Conservation (phyloP, 2,888 invertebrate species). For the Cancer borealis region DNA sequence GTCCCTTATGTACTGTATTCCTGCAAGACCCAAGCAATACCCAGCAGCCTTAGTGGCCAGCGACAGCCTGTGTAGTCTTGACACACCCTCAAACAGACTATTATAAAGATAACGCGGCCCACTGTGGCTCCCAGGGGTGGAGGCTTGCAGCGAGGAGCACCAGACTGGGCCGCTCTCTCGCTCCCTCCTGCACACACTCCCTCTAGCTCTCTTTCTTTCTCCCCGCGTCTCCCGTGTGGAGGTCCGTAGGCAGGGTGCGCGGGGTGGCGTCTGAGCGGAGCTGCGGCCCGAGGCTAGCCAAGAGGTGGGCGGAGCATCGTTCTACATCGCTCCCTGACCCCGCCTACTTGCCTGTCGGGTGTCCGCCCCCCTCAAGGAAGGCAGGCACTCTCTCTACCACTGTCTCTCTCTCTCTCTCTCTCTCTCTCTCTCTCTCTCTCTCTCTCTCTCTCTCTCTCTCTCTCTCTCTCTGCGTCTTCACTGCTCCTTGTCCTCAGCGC, state of each 20-base stretch:
- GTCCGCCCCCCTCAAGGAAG: constrained; percentile 1
- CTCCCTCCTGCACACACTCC: not conserved
- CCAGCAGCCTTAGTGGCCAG: not conserved
- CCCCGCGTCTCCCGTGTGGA: not conserved
- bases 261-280: not conserved
- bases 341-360: constrained; percentile 2
- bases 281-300: constrained; percentile 5
- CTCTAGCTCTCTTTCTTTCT: not conserved
- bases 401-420: constrained; percentile 14
- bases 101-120: not conserved
- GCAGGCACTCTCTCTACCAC: not conserved
- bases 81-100: not conserved
- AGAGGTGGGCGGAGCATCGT: constrained; percentile 21
- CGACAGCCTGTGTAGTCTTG: not conserved
- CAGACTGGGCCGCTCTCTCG: not conserved
- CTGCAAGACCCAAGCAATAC: not conserved
- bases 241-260: constrained; percentile 32
- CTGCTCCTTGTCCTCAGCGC: constrained; percentile 15
- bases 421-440: constrained; percentile 8
- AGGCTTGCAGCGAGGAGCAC: not conserved
- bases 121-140: not conserved
- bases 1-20: not conserved
- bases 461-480: constrained; percentile 18
- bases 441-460: constrained; percentile 21
- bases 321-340: not conserved